phyloP scores from a whole-genome alignment of 2,113 vertebrate species.

The Pogonocichla stellata region DNA sequence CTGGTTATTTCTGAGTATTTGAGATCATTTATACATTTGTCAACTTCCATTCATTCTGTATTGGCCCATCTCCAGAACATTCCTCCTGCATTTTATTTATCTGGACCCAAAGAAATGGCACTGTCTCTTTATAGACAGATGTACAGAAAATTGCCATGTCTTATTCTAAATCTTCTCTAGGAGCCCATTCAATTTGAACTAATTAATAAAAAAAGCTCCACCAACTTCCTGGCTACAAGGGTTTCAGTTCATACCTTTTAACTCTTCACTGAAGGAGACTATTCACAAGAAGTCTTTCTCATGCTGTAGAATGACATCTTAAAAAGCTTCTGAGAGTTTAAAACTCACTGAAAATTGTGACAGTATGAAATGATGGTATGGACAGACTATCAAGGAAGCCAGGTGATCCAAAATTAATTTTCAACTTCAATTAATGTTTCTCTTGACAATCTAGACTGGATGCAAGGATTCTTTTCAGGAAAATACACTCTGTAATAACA shows the following conservation, averaged over 20 bases:
- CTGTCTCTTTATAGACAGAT: constrained; percentile 19
- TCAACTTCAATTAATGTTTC: not conserved
- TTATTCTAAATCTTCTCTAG: not conserved
- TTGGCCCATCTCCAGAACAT: not conserved
- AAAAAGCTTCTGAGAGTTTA: not conserved
- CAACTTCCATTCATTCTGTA: not conserved
- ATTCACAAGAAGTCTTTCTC: constrained; percentile 48
- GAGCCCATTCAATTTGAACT: not conserved
- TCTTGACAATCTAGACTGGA: not conserved
- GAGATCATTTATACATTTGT: not conserved
- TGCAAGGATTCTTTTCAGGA: not conserved
- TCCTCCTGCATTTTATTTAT: not conserved
- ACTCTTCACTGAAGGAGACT: constrained; percentile 32
- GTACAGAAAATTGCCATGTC: not conserved
- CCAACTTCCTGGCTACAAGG: not conserved
- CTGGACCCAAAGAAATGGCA: not conserved
- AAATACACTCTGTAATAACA: not conserved
- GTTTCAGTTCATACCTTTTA: not conserved
- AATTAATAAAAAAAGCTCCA: not conserved
- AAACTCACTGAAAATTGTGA: not conserved
- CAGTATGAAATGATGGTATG: not conserved
- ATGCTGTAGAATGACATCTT: not conserved
- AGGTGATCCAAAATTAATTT: constrained; percentile 13
- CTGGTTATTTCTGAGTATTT: not conserved
- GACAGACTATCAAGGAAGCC: not conserved